Evolutionary conservation across 92 coral and sea anemone genomes (phyloP), one percentile per base, ranked within the genome.

Genomic region (Epizoanthus rinbou): DNA sequence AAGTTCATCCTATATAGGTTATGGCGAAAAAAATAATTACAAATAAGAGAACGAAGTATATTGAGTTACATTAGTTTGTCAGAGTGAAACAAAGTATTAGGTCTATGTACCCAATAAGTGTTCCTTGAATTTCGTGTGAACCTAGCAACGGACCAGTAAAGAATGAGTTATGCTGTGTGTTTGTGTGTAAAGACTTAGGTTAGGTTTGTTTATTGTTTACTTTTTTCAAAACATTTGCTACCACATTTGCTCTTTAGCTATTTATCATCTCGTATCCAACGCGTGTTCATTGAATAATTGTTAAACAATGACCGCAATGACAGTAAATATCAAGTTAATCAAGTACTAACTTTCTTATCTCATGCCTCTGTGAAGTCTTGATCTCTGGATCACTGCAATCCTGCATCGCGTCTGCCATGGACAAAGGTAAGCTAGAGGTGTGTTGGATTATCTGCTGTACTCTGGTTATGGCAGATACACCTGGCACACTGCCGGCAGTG

Each of bases 391-490:
- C 93, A 21, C 57, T 64, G 3, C 57, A 24, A 67, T 72, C 93
- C 60, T 76, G 52, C 53, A 93, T 80, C 67, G 83, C 71, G 73
- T 91, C 92, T 11, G 89, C 89, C 22, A 83, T 78, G 47, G 94
- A 86, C 64, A 86, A 35, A 39, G 93, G 64, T 9, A 94, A 91
- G 14, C 80, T 85, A 16, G 90, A 75, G 24, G 86, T 59, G 35
- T 82, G 81, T 71, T 91, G 93, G 41, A 87, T 84, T 17, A 89
- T 91, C 83, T 93, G 88, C 41, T 89, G 97, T 11, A 89, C 89
- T 75, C 88, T 91, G 16, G 74, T 71, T 59, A 84, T 37, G 15
- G 60, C 93, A 41, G 18, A 52, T 68, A 66, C 35, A 7, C 60
- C 54, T 9, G 59, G 58, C 16, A 54, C 71, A 41, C 39, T 78